These are phyloP conservation scores for Synchiropus splendidus DNA, from an alignment of 2,113 vertebrate genomes.

Conservation along the genomic window DNA sequence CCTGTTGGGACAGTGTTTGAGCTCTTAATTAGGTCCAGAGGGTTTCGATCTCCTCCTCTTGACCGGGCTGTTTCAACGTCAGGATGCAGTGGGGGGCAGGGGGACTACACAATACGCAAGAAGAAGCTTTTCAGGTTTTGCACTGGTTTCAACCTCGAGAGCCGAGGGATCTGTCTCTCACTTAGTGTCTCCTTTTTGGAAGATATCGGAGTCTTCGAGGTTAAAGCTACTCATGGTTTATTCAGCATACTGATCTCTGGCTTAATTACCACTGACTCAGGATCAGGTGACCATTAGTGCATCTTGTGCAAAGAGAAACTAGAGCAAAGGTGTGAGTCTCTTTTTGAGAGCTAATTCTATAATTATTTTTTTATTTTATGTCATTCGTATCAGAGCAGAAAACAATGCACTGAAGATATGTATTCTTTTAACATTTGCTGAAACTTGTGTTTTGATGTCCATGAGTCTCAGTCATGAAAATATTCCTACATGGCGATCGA, in stretches of 20 bases:
- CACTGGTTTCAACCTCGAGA: constrained; percentile 3
- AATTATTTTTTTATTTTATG: no score
- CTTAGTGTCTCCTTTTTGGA: constrained; percentile 9
- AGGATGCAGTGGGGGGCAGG: constrained; percentile 2
- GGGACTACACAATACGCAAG: constrained; percentile 13
- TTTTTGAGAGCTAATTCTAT: no score
- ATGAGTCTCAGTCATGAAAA: no score
- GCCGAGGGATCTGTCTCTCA: constrained; percentile 41
- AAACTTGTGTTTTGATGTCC: no score
- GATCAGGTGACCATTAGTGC: no score
- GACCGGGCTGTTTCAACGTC: constrained; percentile 11
- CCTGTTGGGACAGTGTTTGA: constrained; percentile 36
- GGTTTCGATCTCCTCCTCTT: constrained; percentile 32
- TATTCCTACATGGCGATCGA: no score
- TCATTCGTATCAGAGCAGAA: no score
- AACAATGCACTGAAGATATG: no score
- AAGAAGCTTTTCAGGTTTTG: constrained; percentile 43
- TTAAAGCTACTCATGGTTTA: constrained; percentile 52
- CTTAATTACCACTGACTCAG: constrained; percentile 41
- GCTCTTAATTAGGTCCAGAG: constrained; percentile 41
- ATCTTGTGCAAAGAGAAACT: no score
- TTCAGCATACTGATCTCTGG: constrained; percentile 55
- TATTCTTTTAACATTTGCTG: no score
- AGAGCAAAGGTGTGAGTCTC: no score
- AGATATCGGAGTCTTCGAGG: constrained; percentile 47